Evolutionary conservation across 2,113 vertebrate species (phyloP), one percentile per base, ranked within the genome.

Genomic region (Lepus europaeus): DNA sequence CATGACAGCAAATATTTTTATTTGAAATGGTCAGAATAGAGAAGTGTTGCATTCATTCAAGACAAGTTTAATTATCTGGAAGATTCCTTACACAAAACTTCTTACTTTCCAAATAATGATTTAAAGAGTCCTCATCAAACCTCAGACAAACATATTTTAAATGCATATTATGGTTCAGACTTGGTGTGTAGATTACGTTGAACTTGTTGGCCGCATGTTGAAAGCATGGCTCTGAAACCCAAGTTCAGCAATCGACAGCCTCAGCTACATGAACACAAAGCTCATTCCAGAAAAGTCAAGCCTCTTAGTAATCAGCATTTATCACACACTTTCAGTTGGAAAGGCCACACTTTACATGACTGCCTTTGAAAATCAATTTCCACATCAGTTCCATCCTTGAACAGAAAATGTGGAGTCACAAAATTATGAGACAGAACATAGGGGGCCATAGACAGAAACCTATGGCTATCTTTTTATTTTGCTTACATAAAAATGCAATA

Each of bases 31-130:
- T 70, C 74, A 79, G 17, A 82, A 74, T 73, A 63, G 51, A 45
- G 53, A 76, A 51, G 13, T 68, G 70, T 39, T 76, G 39, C 77
- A 70, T 95, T 85, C 12, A 31, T 53, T 77, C 29, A 39, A 87
- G 17, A 59, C 70, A 87, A 49, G 9, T 16, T 63, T 84, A 61
- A 6, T 27, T 72, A 45, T 92, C 61, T 72, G 29, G 53, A 90
- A 90, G 56, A 91, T 63, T 39, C 39, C 33, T 73, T 59, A 86
- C 16, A 72, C 17, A 91, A 91, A 92, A 69, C 6, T 76, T 45
- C 33, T 92, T 11, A 84, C 77, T 82, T 95, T 23, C n/a, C 12
- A 84, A 87, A 63, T 53, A 80, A 77, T 66, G 87, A 87, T 77
- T 72, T 39, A 76, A 23, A 27, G 74, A 92, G 56, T 90, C 82